A percentile compares a stretch with the other conserved stretches of the same genome.
Evolutionary conservation across 2,797 vertebrate genomes (phyloP).

Genomic region (Delichon dasypus): DNA sequence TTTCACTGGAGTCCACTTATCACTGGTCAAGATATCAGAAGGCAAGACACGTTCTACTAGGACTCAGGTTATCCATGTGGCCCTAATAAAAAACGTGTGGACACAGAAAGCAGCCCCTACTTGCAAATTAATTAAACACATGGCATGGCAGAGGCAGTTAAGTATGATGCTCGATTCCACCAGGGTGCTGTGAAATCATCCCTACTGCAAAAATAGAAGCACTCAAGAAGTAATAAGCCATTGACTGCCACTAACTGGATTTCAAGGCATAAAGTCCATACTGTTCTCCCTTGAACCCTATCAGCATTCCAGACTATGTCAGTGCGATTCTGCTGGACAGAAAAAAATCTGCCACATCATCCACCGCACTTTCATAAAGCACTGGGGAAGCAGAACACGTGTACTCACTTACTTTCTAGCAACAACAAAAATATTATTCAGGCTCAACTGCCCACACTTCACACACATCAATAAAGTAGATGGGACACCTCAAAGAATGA

Average conservation of each 20-base stretch:
- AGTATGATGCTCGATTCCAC: not conserved
- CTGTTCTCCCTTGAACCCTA: not conserved
- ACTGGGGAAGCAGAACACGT: not conserved
- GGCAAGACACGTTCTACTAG: fast-evolving
- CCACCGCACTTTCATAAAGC: not conserved
- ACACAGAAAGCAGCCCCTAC: not conserved
- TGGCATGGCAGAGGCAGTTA: not conserved
- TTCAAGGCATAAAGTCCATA: not conserved
- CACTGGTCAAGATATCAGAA: not conserved
- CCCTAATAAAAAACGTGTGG: not conserved
- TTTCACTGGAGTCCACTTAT: not conserved
- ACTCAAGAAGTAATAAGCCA: not conserved
- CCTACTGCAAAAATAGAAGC: not conserved
- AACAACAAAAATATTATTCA: not conserved
- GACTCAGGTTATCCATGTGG: not conserved
- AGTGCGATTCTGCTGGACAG: not conserved
- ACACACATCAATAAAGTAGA: not conserved
- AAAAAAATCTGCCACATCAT: not conserved
- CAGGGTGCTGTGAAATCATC: not conserved
- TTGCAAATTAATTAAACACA: not conserved
- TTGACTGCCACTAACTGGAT: not conserved
- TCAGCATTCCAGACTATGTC: not conserved
- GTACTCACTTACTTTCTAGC: not conserved
- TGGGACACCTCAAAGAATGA: not conserved
- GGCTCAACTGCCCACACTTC: not conserved